Percentiles rank a stretch among this genome's conserved stretches.
phyloP scores from a whole-genome alignment of 2,888 invertebrate species.

The Lochmaea capreae region DNA sequence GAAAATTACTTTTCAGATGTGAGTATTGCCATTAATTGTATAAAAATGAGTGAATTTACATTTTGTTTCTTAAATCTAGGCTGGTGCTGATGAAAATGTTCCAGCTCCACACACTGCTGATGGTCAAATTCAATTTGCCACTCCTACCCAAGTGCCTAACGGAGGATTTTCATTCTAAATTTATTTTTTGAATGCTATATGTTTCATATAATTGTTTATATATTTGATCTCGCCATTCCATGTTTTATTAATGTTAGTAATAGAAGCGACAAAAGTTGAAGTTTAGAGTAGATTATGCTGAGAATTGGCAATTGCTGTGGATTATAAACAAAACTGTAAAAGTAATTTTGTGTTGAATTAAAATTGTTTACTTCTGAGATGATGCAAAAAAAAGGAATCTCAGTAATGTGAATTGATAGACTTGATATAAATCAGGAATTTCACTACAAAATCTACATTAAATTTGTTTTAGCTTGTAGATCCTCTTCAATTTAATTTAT shows the following conservation, averaged over 20 bases:
- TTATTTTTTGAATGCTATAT: constrained; percentile 6
- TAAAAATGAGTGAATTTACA: background rate
- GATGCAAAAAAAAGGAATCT: background rate
- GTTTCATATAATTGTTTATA: constrained; percentile 3
- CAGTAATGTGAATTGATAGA: background rate
- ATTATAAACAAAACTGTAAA: background rate
- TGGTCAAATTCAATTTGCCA: constrained; percentile 59
- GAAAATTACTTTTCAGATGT: constrained; percentile 65
- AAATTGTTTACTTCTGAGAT: background rate
- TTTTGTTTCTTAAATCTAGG: background rate
- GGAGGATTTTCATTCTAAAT: constrained; percentile 60
- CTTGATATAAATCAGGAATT: too few species aligned
- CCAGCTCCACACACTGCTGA: constrained; percentile 53
- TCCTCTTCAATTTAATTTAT: too few species aligned
- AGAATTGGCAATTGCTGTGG: background rate
- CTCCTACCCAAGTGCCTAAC: constrained; percentile 55
- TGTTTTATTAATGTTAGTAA: constrained; percentile 21
- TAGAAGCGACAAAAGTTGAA: constrained; percentile 17
- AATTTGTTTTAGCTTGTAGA: too few species aligned
- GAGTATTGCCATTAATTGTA: constrained; percentile 39
- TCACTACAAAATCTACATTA: too few species aligned
- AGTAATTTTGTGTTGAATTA: background rate
- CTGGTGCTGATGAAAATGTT: constrained; percentile 27
- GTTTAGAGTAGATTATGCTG: constrained; percentile 7
- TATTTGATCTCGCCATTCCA: constrained; percentile 38